Evolutionary conservation across 2,888 invertebrate species (phyloP).

Genomic region (Acanthopleura granulata): DNA sequence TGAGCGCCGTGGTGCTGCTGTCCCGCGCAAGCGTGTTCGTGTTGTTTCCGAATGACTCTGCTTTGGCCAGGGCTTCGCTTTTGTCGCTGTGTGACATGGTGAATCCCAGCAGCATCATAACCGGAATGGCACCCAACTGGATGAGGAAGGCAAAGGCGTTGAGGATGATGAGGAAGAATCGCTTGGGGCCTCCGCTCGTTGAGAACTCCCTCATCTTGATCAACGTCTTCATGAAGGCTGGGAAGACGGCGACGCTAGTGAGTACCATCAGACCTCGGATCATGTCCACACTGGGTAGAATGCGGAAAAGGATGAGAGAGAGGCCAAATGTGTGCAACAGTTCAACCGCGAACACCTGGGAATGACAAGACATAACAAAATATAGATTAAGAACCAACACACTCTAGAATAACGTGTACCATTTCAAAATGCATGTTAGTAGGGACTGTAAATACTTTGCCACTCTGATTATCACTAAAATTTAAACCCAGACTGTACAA

Average conservation of each 20-base stretch:
- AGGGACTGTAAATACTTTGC: no score
- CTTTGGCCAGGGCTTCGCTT: not conserved
- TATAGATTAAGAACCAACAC: not conserved
- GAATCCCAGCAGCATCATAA: slow-evolving; percentile 28
- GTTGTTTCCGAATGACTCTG: not conserved
- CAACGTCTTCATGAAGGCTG: slow-evolving; percentile 43
- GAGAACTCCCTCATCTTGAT: slow-evolving; percentile 21
- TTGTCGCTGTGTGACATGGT: not conserved
- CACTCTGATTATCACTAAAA: no score
- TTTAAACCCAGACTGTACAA: no score
- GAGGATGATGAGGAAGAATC: slow-evolving; percentile 35
- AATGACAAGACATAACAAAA: slow-evolving; percentile 19
- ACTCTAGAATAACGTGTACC: not conserved
- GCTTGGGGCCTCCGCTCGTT: slow-evolving; percentile 31
- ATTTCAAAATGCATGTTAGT: not conserved
- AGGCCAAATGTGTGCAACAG: slow-evolving; percentile 59
- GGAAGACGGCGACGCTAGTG: slow-evolving; percentile 52
- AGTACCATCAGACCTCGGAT: slow-evolving; percentile 55
- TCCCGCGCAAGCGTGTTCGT: not conserved
- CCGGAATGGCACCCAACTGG: slow-evolving; percentile 44
- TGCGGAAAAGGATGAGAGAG: slow-evolving; percentile 61
- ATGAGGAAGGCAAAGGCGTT: slow-evolving; percentile 44
- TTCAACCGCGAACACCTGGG: slow-evolving; percentile 55
- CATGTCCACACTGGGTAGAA: slow-evolving; percentile 63
- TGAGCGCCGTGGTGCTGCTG: not conserved